Conservation (phyloP, 2,888 invertebrate genomes). For the Galerucella nymphaeae region DNA sequence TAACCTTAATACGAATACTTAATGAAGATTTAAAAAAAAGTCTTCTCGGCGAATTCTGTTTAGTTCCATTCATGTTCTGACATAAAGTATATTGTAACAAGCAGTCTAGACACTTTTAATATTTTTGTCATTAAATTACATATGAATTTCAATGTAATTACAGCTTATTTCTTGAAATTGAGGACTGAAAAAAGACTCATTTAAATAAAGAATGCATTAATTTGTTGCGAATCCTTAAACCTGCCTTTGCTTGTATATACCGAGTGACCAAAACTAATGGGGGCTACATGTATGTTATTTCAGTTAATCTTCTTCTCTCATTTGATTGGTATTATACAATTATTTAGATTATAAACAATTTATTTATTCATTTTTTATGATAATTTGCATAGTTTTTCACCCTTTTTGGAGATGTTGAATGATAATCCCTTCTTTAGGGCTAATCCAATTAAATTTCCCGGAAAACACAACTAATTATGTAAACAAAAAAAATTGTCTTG, state of each 20-base stretch:
- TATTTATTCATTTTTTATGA: no score
- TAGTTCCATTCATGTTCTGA: slow-evolving; percentile 21
- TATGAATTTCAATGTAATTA: slow-evolving; percentile 41
- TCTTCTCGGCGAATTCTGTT: slow-evolving; percentile 12
- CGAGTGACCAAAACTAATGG: slow-evolving; percentile 12
- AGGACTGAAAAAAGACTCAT: slow-evolving; percentile 37
- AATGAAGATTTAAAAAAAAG: slow-evolving; percentile 10
- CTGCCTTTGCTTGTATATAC: slow-evolving; percentile 10
- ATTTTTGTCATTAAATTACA: slow-evolving; percentile 37
- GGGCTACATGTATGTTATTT: not conserved
- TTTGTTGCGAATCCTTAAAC: slow-evolving; percentile 4
- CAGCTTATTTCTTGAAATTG: slow-evolving; percentile 39
- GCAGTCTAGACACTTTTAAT: slow-evolving; percentile 40
- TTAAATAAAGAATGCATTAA: slow-evolving; percentile 39
- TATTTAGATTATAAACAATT: no score
- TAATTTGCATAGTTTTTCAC: not conserved
- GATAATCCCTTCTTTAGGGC: not conserved
- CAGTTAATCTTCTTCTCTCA: no score
- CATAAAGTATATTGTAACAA: slow-evolving; percentile 33
- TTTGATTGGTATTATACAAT: no score
- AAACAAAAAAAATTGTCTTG: not conserved
- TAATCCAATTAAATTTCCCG: not conserved
- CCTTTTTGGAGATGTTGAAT: not conserved
- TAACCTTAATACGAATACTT: slow-evolving; percentile 12
- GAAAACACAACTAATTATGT: not conserved